Conservation (phyloP, 2,888 invertebrate species). For the Dione vanillae region DNA sequence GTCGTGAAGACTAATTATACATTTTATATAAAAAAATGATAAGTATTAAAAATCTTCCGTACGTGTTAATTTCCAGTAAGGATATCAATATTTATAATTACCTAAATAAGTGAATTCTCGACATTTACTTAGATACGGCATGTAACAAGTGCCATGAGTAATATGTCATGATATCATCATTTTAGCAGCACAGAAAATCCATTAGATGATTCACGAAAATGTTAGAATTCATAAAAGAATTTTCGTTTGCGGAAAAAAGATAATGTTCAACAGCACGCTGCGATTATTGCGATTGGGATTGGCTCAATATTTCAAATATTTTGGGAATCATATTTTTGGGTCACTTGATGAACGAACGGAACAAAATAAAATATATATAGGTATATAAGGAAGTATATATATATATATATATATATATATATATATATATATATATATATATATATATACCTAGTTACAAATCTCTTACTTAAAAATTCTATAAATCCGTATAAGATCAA, state of each 20-base stretch:
- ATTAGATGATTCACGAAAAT: constrained; percentile 30
- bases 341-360: not conserved
- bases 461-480: too few relatives aligned
- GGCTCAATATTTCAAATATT: constrained; percentile 8
- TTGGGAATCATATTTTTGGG: not conserved
- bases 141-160: constrained; percentile 29
- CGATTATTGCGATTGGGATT: constrained; percentile 6
- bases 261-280: constrained; percentile 13
- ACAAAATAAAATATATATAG: not conserved
- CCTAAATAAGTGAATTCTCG: not conserved
- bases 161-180: constrained; percentile 35
- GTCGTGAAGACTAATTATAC: too few relatives aligned
- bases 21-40: too few relatives aligned
- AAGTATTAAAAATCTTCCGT: too few relatives aligned
- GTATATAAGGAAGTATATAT: too few relatives aligned
- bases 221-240: constrained; percentile 9
- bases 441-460: too few relatives aligned
- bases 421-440: too few relatives aligned
- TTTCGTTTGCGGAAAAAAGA: constrained; percentile 1
- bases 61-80: not conserved
- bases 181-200: constrained; percentile 35
- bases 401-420: too few relatives aligned
- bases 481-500: too few relatives aligned
- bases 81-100: not conserved
- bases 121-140: not conserved